phyloP scores from a whole-genome alignment of 64 coral and sea anemone species.

The Stichodactyla helianthus region DNA sequence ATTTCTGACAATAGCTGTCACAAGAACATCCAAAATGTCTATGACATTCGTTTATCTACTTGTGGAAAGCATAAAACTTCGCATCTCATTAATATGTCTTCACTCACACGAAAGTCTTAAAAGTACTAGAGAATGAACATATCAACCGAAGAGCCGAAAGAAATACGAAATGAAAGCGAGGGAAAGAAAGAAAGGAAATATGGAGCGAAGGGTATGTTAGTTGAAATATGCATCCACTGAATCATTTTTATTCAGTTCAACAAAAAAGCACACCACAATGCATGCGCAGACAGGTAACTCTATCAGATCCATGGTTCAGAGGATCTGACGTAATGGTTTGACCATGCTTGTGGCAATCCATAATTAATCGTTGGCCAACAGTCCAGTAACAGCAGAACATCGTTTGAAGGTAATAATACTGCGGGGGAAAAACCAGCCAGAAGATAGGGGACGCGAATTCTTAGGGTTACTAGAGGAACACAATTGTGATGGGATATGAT shows the following conservation, averaged over 20 bases:
- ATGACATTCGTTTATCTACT: no score
- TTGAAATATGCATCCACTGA: not conserved
- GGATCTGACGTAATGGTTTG: constrained; percentile 5
- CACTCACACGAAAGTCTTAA: no score
- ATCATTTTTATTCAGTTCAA: not conserved
- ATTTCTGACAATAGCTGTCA: no score
- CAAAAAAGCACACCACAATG: not conserved
- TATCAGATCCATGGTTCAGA: not conserved
- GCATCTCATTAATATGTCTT: no score
- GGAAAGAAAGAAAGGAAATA: not conserved
- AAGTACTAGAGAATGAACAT: not conserved
- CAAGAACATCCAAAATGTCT: no score
- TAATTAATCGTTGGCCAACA: constrained; percentile 2
- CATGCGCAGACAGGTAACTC: constrained; percentile 8
- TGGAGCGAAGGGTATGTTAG: not conserved
- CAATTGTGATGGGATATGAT: constrained; percentile 5
- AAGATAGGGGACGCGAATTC: not conserved
- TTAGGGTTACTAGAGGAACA: not conserved
- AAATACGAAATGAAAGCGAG: not conserved
- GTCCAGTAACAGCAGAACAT: not conserved
- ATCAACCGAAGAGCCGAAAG: not conserved
- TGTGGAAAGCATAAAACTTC: no score
- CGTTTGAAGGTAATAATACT: not conserved
- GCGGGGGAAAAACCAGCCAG: not conserved
- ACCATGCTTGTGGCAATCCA: not conserved